Conservation (phyloP, 1,140 invertebrate genomes). For the Neotoxoptera formosana region DNA sequence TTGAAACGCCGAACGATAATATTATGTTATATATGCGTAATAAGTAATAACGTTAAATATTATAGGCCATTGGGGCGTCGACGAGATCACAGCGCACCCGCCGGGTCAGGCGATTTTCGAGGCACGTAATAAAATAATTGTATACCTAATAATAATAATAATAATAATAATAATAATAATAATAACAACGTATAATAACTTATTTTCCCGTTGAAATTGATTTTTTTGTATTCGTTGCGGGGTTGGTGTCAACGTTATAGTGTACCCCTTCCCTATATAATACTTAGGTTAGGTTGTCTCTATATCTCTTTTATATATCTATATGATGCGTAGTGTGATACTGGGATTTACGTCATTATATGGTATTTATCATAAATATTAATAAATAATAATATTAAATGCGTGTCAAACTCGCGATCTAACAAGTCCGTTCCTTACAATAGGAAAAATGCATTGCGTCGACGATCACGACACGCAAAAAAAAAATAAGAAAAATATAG, state of each 20-base stretch:
- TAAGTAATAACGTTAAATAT: background rate
- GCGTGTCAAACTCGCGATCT: background rate
- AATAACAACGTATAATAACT: background rate
- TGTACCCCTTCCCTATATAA: background rate
- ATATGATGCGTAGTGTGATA: background rate
- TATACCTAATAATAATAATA: background rate
- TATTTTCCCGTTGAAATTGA: background rate
- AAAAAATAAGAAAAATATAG: background rate
- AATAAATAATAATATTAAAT: background rate
- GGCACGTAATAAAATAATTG: conserved; percentile 4
- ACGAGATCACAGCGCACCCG: background rate
- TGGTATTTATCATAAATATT: background rate
- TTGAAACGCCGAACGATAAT: background rate
- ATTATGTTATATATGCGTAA: background rate
- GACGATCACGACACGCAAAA: no score
- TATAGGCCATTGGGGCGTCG: background rate
- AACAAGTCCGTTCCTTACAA: background rate
- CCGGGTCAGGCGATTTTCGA: background rate
- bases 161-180: background rate
- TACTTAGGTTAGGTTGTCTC: no score
- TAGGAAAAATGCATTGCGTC: background rate
- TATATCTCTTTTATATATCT: background rate
- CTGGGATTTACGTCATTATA: background rate
- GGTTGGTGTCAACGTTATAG: background rate
- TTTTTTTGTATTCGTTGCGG: background rate